Percentiles rank a stretch among this genome's conserved stretches.
Conservation (phyloP, 2,797 vertebrate species). For the Anomalospiza imberbis region DNA sequence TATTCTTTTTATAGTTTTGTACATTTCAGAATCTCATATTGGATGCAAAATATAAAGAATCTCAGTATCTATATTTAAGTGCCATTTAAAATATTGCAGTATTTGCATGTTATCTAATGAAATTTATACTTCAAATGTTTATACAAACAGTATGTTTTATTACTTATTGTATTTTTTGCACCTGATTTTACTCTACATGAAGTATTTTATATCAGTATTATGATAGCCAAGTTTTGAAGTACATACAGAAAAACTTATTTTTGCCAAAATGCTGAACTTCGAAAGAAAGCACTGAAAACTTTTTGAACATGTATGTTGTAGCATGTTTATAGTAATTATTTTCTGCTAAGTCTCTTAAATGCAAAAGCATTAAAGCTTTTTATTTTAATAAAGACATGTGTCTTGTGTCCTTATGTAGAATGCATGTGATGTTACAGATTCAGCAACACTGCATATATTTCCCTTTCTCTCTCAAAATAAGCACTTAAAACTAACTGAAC, state of each 20-base stretch:
- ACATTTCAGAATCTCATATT: conserved; percentile 61
- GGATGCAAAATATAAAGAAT: conserved; percentile 68
- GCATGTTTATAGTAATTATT: conserved; percentile 65
- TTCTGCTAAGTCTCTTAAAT: conserved; percentile 64
- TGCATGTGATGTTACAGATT: background rate
- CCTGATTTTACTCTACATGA: conserved; percentile 75
- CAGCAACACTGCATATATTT: accelerated
- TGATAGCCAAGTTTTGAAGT: conserved; percentile 76
- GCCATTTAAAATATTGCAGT: conserved; percentile 80
- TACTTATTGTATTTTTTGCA: conserved; percentile 71
- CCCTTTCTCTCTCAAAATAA: background rate
- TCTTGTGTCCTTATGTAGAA: background rate
- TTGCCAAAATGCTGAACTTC: conserved; percentile 74
- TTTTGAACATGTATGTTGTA: conserved; percentile 52
- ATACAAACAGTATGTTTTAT: conserved; percentile 72
- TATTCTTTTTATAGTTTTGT: conserved; percentile 59
- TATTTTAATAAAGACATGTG: conserved; percentile 76
- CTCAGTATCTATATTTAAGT: conserved; percentile 75
- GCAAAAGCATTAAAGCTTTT: conserved; percentile 73
- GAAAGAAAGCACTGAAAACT: conserved; percentile 70
- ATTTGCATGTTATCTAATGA: conserved; percentile 86
- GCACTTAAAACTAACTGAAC: background rate
- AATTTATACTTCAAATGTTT: conserved; percentile 73
- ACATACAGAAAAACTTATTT: conserved; percentile 68
- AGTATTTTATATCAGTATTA: conserved; percentile 87